Conservation (phyloP, 2,113 vertebrate species). For the Osmerus eperlanus region DNA sequence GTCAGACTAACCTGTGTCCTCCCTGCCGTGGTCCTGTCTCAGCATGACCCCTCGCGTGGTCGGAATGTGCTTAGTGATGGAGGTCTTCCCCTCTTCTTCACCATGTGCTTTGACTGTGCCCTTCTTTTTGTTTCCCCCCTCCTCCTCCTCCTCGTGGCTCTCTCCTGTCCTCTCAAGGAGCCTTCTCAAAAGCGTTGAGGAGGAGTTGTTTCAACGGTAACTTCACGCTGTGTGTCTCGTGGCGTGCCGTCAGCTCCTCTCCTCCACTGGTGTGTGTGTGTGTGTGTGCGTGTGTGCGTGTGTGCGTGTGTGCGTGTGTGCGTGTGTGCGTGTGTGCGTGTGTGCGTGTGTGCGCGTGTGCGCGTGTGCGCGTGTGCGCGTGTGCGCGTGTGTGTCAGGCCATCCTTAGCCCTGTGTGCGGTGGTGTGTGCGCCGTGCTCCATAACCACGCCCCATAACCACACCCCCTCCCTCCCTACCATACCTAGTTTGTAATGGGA, state of each 20-base stretch:
- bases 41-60: not conserved
- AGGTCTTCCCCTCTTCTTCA: slow-evolving; percentile 33
- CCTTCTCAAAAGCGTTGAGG: slow-evolving; percentile 80
- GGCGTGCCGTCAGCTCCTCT: too few relatives aligned
- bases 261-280: slow-evolving; percentile 1
- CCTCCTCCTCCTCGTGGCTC: slow-evolving; percentile 32
- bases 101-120: slow-evolving; percentile 54
- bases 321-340: not conserved
- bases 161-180: slow-evolving; percentile 60
- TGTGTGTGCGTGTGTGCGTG: not conserved
- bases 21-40: too few relatives aligned
- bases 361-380: too few relatives aligned
- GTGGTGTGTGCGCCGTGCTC: not conserved
- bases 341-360: not conserved
- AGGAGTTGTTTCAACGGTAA: slow-evolving; percentile 81
- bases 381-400: not conserved
- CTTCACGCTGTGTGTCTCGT: slow-evolving; percentile 32
- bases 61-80: not conserved
- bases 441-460: not conserved
- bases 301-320: not conserved
- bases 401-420: not conserved
- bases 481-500: not conserved
- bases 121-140: slow-evolving; percentile 18
- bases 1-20: too few relatives aligned
- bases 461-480: not conserved